These are phyloP conservation scores for Trissolcus brochymenae DNA, from an alignment of 2,888 invertebrate genomes.

Conservation along the genomic window DNA sequence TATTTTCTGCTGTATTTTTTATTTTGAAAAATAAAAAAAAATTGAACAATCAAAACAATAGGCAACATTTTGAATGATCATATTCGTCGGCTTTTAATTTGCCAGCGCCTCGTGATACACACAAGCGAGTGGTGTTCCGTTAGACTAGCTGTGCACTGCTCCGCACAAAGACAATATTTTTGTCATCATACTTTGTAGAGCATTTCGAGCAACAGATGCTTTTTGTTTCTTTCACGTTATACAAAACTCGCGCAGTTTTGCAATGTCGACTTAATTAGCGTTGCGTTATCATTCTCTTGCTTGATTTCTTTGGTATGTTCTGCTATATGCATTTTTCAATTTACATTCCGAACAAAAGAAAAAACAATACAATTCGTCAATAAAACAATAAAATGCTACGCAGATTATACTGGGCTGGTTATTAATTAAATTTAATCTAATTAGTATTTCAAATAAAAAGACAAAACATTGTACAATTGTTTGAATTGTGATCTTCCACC, in stretches of 20 bases:
- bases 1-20: not conserved
- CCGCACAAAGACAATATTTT: constrained; percentile 50
- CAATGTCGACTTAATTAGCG: constrained; percentile 32
- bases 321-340: not conserved
- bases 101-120: constrained; percentile 33
- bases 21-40: not conserved
- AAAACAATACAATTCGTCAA: no score
- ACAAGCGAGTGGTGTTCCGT: constrained; percentile 41
- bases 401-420: no score
- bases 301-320: not conserved
- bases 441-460: no score
- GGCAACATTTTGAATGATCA: constrained; percentile 21
- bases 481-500: not conserved
- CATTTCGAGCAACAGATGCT: constrained; percentile 35
- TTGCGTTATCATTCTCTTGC: constrained; percentile 19
- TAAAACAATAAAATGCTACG: no score
- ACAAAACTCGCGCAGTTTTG: constrained; percentile 26
- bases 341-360: not conserved
- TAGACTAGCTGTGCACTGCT: constrained; percentile 51
- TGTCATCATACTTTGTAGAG: constrained; percentile 43
- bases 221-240: constrained; percentile 41
- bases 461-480: no score
- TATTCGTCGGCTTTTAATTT: constrained; percentile 44
- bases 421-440: no score
- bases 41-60: constrained; percentile 4